Evolutionary conservation across 53 echinoderm and acorn worm genomes (phyloP).

Genomic region (Henricia sp.): DNA sequence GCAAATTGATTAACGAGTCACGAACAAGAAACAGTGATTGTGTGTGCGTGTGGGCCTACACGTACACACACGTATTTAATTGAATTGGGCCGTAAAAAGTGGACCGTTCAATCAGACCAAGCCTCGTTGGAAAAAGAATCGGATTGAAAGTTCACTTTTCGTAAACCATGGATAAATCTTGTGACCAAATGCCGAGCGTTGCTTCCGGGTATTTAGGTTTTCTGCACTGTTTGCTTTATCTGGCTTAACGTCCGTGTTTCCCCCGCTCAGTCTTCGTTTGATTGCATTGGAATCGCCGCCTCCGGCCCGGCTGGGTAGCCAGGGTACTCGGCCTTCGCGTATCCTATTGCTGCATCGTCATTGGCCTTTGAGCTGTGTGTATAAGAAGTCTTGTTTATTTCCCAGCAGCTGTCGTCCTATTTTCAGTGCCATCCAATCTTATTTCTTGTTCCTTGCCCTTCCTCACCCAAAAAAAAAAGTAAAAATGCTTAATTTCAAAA

Average conservation of each 20-base stretch:
- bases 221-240: conserved; percentile 15
- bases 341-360: too few relatives aligned
- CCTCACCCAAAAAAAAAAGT: too few relatives aligned
- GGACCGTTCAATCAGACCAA: not conserved
- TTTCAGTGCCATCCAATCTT: too few relatives aligned
- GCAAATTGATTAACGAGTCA: not conserved
- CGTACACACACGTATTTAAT: not conserved
- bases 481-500: too few relatives aligned
- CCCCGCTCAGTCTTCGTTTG: not conserved
- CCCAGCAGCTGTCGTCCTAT: too few relatives aligned
- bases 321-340: too few relatives aligned
- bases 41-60: not conserved
- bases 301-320: not conserved
- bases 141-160: conserved; percentile 30
- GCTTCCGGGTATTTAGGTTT: conserved; percentile 26
- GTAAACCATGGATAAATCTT: not conserved
- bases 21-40: not conserved
- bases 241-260: conserved; percentile 3
- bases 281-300: conserved; percentile 17
- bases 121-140: not conserved
- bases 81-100: not conserved
- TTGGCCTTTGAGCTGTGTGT: too few relatives aligned
- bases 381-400: too few relatives aligned
- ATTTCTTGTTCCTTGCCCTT: too few relatives aligned
- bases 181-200: not conserved